These are phyloP conservation scores for Hystrix brachyura DNA, from an alignment of 2,113 vertebrate species.

Conservation along the genomic window DNA sequence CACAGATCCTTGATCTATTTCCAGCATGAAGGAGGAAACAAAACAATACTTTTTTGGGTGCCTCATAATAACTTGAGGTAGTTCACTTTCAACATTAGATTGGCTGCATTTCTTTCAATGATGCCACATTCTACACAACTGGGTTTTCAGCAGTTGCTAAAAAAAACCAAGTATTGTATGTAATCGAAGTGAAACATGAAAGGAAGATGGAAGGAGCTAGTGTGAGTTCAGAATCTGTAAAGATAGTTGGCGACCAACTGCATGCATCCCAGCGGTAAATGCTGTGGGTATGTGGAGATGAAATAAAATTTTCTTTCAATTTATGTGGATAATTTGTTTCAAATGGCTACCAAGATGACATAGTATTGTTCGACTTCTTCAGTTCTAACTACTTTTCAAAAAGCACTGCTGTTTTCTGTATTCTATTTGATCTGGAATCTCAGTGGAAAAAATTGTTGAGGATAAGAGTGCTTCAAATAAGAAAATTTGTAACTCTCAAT, in stretches of 20 bases:
- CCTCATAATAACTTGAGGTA: background rate
- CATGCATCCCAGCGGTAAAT: background rate
- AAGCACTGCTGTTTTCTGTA: background rate
- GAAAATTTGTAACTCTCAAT: background rate
- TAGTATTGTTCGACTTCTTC: background rate
- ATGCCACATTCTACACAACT: background rate
- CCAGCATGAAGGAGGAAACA: background rate
- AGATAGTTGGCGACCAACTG: no score
- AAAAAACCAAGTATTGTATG: background rate
- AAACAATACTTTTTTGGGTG: background rate
- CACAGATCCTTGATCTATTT: background rate
- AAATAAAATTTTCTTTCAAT: slow-evolving; percentile 28
- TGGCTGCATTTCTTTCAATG: background rate
- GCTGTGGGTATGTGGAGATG: background rate
- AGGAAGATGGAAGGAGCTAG: background rate
- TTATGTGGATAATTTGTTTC: background rate
- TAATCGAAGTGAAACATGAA: background rate
- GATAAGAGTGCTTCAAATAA: background rate
- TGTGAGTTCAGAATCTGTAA: background rate
- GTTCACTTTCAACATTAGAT: background rate
- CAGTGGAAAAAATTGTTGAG: background rate
- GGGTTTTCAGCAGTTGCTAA: background rate
- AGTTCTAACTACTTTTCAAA: background rate
- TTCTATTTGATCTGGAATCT: background rate
- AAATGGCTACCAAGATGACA: background rate